Evolutionary conservation across 2,888 invertebrate species (phyloP).

Genomic region (Noctua janthina): DNA sequence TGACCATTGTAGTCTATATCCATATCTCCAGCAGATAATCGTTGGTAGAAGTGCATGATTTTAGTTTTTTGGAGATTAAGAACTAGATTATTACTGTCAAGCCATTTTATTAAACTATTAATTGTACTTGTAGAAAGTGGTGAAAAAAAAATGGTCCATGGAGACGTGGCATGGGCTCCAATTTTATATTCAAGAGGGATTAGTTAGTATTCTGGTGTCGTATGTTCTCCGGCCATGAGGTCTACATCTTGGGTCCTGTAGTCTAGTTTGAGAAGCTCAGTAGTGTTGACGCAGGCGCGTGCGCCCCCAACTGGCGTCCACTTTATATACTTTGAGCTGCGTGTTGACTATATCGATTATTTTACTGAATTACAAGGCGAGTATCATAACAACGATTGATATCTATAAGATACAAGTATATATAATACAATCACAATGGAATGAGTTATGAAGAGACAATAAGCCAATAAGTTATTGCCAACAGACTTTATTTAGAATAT

Average conservation of each 20-base stretch:
- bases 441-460: conserved; percentile 1
- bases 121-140: too few species aligned
- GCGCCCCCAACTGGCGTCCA: neutral
- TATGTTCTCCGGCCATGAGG: conserved; percentile 1
- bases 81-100: too few species aligned
- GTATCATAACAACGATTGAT: conserved; percentile 8
- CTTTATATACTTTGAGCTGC: conserved; percentile 18
- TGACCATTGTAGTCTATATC: too few species aligned
- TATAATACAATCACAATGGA: too few species aligned
- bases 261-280: conserved; percentile 7
- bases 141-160: neutral
- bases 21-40: too few species aligned
- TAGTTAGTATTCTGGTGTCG: neutral
- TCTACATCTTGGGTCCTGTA: conserved; percentile 24
- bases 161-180: neutral
- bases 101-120: too few species aligned
- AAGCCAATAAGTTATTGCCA: neutral
- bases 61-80: too few species aligned
- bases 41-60: too few species aligned
- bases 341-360: neutral
- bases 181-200: neutral
- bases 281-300: neutral
- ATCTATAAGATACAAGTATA: neutral
- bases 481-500: neutral
- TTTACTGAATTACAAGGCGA: neutral